Evolutionary conservation across 2,888 invertebrate species (phyloP).

Genomic region (Ochropleura leucogaster): DNA sequence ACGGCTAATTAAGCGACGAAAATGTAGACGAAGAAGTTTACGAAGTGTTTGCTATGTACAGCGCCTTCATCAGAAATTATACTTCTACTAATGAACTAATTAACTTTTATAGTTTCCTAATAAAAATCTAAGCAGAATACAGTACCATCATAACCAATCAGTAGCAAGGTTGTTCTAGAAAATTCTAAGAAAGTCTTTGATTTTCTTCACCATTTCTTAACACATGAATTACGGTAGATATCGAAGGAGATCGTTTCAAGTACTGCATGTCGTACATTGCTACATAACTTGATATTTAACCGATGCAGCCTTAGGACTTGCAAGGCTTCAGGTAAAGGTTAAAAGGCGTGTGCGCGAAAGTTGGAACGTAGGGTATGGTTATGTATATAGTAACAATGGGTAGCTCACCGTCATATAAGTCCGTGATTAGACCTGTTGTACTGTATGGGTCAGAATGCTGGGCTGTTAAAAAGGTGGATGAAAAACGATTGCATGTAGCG

Average conservation of each 20-base stretch:
- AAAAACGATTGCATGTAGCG: too few relatives aligned
- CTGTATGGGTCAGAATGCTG: too few relatives aligned
- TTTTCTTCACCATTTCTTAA: background rate
- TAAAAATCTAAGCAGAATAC: background rate
- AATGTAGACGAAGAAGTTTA: too few relatives aligned
- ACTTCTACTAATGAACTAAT: too few relatives aligned
- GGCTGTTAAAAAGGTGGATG: too few relatives aligned
- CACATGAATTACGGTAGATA: background rate
- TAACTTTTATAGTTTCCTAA: background rate
- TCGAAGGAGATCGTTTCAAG: background rate
- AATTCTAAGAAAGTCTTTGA: background rate
- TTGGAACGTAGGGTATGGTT: background rate
- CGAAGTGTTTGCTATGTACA: too few relatives aligned
- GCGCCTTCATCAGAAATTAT: too few relatives aligned
- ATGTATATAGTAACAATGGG: background rate
- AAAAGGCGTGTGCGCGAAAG: background rate
- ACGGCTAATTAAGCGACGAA: too few relatives aligned
- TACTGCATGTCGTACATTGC: background rate
- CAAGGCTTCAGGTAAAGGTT: conserved; percentile 43
- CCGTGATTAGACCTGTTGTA: too few relatives aligned
- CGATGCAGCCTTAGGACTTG: conserved; percentile 10
- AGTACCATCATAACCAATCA: background rate
- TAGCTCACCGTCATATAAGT: too few relatives aligned
- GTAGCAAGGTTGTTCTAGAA: background rate
- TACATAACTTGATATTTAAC: background rate